Conservation (phyloP, 2,797 vertebrate species). For the Neosilurus hyrtlii region DNA sequence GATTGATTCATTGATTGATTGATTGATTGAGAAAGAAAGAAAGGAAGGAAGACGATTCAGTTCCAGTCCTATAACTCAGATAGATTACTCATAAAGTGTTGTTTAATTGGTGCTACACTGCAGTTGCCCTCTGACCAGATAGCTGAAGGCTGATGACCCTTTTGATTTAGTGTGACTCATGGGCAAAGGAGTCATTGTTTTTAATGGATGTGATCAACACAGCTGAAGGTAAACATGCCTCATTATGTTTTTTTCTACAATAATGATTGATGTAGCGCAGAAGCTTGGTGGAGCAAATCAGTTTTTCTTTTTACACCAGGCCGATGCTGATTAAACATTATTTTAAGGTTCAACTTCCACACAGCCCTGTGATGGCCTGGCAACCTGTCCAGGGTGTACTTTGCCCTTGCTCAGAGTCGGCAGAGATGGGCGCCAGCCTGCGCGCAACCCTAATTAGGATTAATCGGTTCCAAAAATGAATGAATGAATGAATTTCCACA, state of each 20-base stretch:
- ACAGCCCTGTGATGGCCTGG: too few relatives aligned
- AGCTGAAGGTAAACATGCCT: slow-evolving; percentile 44
- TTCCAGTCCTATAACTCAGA: slow-evolving; percentile 2
- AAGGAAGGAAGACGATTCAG: background rate
- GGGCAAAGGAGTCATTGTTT: slow-evolving; percentile 60
- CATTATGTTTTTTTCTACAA: slow-evolving; percentile 25
- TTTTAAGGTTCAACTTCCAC: background rate
- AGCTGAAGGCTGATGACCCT: slow-evolving; percentile 65
- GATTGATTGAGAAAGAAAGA: too few relatives aligned
- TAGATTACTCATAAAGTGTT: slow-evolving; percentile 38
- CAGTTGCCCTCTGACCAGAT: slow-evolving; percentile 55
- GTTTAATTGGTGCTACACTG: slow-evolving; percentile 49
- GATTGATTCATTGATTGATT: too few relatives aligned
- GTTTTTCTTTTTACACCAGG: background rate
- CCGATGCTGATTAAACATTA: slow-evolving; percentile 3
- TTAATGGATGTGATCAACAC: slow-evolving; percentile 58
- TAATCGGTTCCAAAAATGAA: too few relatives aligned
- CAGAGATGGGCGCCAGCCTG: too few relatives aligned
- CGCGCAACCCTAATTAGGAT: too few relatives aligned
- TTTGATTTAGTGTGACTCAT: slow-evolving; percentile 57
- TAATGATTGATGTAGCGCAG: slow-evolving; percentile 33
- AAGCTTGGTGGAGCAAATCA: background rate
- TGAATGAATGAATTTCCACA: too few relatives aligned
- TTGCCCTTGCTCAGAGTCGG: too few relatives aligned
- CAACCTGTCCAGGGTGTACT: too few relatives aligned